Conservation (phyloP, 2,797 vertebrate genomes). For the Lacerta bilineata region DNA sequence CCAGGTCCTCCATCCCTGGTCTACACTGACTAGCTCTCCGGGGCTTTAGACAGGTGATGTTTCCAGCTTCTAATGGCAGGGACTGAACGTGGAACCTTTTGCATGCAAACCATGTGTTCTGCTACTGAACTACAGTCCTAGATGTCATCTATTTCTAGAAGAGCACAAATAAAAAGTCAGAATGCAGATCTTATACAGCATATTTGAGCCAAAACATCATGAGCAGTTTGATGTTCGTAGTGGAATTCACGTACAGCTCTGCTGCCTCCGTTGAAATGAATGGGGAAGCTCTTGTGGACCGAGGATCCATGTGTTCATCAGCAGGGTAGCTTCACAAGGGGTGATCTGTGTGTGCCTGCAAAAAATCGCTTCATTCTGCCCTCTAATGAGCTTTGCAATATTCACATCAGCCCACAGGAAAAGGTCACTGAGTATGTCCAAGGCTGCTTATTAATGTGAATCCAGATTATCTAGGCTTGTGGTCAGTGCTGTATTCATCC, state of each 20-base stretch:
- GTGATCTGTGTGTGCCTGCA: background rate
- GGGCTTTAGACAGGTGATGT: no score
- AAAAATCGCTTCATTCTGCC: background rate
- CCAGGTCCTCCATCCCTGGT: no score
- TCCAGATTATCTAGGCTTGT: constrained; percentile 3
- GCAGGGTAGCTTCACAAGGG: background rate
- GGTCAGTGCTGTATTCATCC: background rate
- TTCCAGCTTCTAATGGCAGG: background rate
- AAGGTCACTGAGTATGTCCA: background rate
- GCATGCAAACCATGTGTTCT: background rate
- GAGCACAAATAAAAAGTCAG: background rate
- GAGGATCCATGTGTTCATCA: background rate
- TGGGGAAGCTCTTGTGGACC: background rate
- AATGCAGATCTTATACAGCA: background rate
- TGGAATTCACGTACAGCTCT: background rate
- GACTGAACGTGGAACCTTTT: background rate
- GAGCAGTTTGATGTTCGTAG: background rate
- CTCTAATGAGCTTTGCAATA: background rate
- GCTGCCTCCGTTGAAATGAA: background rate
- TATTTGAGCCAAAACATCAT: background rate
- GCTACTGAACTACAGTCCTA: background rate
- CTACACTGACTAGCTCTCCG: no score
- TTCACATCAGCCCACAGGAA: background rate
- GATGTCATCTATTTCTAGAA: background rate
- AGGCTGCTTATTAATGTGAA: constrained; percentile 16